Evolutionary conservation across 2,888 invertebrate species (phyloP).

Genomic region (Nineta flava): DNA sequence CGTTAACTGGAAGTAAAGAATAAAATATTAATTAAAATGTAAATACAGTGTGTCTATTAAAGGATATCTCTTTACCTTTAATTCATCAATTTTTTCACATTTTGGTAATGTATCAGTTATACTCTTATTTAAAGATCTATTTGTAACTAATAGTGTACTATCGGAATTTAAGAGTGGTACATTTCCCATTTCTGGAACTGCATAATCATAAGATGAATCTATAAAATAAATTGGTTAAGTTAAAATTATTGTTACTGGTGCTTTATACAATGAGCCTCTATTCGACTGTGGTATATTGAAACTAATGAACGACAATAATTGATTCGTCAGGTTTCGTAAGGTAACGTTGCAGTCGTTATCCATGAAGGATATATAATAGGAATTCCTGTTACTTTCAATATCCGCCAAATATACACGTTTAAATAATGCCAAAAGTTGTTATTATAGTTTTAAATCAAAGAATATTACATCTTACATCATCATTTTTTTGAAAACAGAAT

Average conservation of each 20-base stretch:
- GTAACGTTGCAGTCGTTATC: too few species aligned
- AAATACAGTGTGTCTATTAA: not conserved
- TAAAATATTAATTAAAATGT: constrained; percentile 5
- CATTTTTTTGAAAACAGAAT: too few species aligned
- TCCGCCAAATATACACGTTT: too few species aligned
- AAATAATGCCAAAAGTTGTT: too few species aligned
- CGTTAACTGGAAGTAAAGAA: constrained; percentile 31
- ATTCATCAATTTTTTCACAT: not conserved
- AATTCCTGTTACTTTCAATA: too few species aligned
- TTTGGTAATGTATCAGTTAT: not conserved
- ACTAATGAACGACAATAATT: too few species aligned
- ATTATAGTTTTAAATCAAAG: too few species aligned
- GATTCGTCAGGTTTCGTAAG: too few species aligned
- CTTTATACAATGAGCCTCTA: too few species aligned
- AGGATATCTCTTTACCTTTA: not conserved
- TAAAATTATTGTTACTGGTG: not conserved
- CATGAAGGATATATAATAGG: too few species aligned
- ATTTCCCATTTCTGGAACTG: constrained; percentile 58
- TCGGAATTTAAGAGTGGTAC: constrained; percentile 38
- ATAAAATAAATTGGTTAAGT: constrained; percentile 14
- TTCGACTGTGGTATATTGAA: too few species aligned
- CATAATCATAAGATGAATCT: constrained; percentile 64
- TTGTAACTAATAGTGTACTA: constrained; percentile 1
- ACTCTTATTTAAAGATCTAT: not conserved
- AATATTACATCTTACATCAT: too few species aligned